A percentile compares a stretch with the other conserved stretches of the same genome.
These are phyloP conservation scores for Kryptolebias ocellatus DNA, from an alignment of 2,797 vertebrate genomes.

Conservation along the genomic window DNA sequence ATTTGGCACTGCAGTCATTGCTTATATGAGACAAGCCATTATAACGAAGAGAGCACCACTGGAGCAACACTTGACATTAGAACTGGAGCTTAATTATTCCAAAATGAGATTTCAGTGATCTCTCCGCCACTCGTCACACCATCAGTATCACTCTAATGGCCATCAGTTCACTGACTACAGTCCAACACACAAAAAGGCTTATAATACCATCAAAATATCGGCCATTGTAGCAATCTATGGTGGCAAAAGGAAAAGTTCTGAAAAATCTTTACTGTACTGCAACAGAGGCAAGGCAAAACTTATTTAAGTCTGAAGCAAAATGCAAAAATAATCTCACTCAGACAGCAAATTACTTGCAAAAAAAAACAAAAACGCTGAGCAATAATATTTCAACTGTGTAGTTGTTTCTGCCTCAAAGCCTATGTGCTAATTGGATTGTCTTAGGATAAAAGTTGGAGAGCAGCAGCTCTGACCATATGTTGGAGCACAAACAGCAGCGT, in stretches of 20 bases:
- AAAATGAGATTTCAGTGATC: slow-evolving; percentile 25
- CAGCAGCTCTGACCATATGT: slow-evolving; percentile 54
- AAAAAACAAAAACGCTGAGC: slow-evolving; percentile 11
- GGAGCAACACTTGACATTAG: slow-evolving; percentile 20
- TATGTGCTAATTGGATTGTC: slow-evolving; percentile 20
- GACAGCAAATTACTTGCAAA: not conserved
- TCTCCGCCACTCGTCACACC: slow-evolving; percentile 24
- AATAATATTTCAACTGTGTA: not conserved
- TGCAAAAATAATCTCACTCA: not conserved
- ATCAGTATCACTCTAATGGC: slow-evolving; percentile 7
- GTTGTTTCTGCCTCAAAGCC: slow-evolving; percentile 3
- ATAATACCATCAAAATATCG: too few relatives aligned
- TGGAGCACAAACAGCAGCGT: slow-evolving; percentile 5
- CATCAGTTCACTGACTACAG: not conserved
- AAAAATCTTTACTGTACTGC: too few relatives aligned
- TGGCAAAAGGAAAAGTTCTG: too few relatives aligned
- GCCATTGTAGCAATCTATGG: too few relatives aligned
- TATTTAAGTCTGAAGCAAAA: not conserved
- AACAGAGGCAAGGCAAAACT: not conserved
- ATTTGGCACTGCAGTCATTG: slow-evolving; percentile 12
- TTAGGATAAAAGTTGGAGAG: slow-evolving; percentile 5
- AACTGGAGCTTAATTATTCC: slow-evolving; percentile 17
- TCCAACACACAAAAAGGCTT: too few relatives aligned
- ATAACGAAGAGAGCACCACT: slow-evolving; percentile 13
- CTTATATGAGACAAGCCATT: not conserved